Base-by-base conservation (phyloP, 2,113 vertebrate species). In the Bubo blakistoni region DNA sequence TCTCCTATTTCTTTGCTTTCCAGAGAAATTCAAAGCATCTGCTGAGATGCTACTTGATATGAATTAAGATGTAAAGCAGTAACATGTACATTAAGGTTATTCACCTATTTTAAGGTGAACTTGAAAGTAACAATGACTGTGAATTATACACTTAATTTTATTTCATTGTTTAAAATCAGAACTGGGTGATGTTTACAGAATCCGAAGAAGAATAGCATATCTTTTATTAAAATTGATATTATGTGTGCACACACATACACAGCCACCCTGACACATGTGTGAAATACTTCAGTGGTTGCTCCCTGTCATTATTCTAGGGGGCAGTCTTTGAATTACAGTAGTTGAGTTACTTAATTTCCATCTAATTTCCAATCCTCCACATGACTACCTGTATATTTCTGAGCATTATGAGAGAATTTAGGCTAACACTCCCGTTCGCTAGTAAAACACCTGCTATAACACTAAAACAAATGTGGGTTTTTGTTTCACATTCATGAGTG, bases 1-100 rank as follows among this genome's bases (percentile, higher is more conserved):
- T 65, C 24, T 86, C 24, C 11, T 47, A 17, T 80, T 92, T 93
- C 27, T 65, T 79, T 92, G 47, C 61, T 88, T 96, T 94, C 46
- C 49, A 82, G 46, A 96, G 47, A 95, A 97, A 96, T 76, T 38
- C 32, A 74, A 86, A 81, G 34, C 19, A 46, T 67, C 71, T 81
- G 51, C 13, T 82, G 49, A 71, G 30, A 57, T 51, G 47, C 27
- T 89, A 22, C 14, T 29, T 69, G 29, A 32, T 49, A 58, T 22
- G 20, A 90, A 92, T 63, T 65, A 79, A 2, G 9, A 80, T 38
- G 15, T 57, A 70, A 93, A 85, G n/a, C 1, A 4, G 16, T 32
- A 52, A 52, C 0, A 2, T 55, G 34, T 18, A 66, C 17, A 32
- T 29, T 78, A 76, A 87, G 55, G 25, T 66, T 6, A 55, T 54